phyloP scores from a whole-genome alignment of 1,140 invertebrate species.

The Paraescarpia echinospica region DNA sequence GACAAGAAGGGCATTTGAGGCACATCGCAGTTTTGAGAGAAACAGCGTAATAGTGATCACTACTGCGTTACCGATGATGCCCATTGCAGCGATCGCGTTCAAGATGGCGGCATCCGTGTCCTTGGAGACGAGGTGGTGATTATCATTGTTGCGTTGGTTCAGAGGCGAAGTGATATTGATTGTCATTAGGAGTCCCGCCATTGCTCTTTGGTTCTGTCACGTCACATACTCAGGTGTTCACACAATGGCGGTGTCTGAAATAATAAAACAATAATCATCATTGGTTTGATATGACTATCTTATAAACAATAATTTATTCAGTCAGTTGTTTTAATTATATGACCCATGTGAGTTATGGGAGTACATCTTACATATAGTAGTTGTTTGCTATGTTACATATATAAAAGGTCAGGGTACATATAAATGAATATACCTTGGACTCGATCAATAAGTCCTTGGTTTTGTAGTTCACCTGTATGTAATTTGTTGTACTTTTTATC shows the following conservation, averaged over 20 bases:
- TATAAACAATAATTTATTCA: too few species aligned
- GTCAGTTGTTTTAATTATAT: too few species aligned
- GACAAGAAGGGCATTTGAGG: constrained; percentile 47
- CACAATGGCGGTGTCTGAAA: neutral
- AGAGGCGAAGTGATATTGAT: neutral
- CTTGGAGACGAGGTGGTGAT: constrained; percentile 39
- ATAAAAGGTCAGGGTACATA: too few species aligned
- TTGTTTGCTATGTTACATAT: too few species aligned
- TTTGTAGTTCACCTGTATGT: too few species aligned
- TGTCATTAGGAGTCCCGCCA: neutral
- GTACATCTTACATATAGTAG: too few species aligned
- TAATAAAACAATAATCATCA: neutral
- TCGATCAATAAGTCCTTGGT: too few species aligned
- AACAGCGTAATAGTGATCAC: constrained; percentile 73
- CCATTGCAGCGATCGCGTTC: constrained; percentile 74
- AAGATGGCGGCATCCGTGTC: constrained; percentile 78
- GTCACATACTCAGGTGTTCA: neutral
- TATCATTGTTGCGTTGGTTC: constrained; percentile 62
- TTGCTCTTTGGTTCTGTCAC: neutral
- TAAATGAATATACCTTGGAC: too few species aligned
- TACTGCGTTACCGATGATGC: constrained; percentile 79
- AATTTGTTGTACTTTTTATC: too few species aligned
- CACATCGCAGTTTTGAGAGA: constrained; percentile 39
- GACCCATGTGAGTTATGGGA: too few species aligned
- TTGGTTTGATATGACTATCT: neutral